A percentile compares a stretch with the other conserved stretches of the same genome.
Evolutionary conservation across 2,888 invertebrate genomes (phyloP).

Genomic region (Byasa hedistus): DNA sequence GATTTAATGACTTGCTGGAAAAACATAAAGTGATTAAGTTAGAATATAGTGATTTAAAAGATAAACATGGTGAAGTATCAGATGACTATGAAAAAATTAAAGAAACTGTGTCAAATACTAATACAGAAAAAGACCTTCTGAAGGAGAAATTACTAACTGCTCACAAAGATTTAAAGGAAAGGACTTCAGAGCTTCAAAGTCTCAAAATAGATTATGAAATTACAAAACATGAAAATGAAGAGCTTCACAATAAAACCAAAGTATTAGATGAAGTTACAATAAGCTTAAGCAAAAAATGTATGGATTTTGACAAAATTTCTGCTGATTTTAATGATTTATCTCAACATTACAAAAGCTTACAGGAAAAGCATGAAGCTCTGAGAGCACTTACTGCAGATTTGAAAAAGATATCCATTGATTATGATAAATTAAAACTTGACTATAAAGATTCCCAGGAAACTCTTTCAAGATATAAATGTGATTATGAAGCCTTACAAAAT

Average conservation of each 20-base stretch:
- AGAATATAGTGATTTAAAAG: conserved; percentile 74
- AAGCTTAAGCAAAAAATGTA: conserved; percentile 62
- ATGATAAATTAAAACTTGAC: conserved; percentile 66
- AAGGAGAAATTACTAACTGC: conserved; percentile 61
- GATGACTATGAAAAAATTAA: conserved; percentile 76
- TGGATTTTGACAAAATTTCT: conserved; percentile 56
- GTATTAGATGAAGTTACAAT: conserved; percentile 65
- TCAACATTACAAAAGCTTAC: conserved; percentile 62
- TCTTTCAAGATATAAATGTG: conserved; percentile 58
- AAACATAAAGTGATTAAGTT: conserved; percentile 79
- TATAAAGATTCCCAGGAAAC: conserved; percentile 58
- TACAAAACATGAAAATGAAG: conserved; percentile 67
- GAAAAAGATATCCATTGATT: conserved; percentile 65
- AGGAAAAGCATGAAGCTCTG: conserved; percentile 68
- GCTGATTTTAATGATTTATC: conserved; percentile 63
- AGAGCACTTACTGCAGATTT: conserved; percentile 64
- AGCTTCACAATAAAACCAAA: conserved; percentile 62
- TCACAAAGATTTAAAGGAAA: conserved; percentile 61
- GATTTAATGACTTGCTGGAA: conserved; percentile 80
- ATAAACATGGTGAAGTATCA: conserved; percentile 74
- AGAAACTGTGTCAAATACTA: conserved; percentile 55
- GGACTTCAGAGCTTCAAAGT: conserved; percentile 56
- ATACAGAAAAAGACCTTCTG: conserved; percentile 58
- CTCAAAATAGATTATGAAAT: conserved; percentile 68
- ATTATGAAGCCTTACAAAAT: conserved; percentile 66